A percentile compares a stretch with the other conserved stretches of the same genome.
These are phyloP conservation scores for Rynchops niger DNA, from an alignment of 2,113 vertebrate genomes.

Conservation along the genomic window DNA sequence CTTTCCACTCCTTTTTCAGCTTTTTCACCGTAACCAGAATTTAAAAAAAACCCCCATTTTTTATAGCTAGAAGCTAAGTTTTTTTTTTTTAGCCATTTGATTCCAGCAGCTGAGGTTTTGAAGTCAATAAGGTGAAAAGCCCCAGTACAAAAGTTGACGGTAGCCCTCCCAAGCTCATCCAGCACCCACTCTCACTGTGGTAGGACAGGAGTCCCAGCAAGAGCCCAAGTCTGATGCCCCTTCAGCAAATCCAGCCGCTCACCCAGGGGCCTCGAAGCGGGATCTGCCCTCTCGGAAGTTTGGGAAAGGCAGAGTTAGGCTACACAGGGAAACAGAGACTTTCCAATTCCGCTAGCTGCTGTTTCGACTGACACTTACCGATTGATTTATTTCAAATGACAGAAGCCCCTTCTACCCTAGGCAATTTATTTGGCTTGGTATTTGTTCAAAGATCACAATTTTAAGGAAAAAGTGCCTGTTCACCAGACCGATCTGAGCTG, in stretches of 20 bases:
- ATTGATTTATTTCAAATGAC: not conserved
- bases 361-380: not conserved
- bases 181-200: no score
- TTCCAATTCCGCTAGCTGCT: not conserved
- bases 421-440: not conserved
- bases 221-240: not conserved
- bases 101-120: not conserved
- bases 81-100: not conserved
- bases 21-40: not conserved
- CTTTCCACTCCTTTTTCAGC: not conserved
- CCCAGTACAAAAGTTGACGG: accelerated
- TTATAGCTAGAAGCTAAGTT: not conserved
- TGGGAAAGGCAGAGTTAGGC: not conserved
- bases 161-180: not conserved
- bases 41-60: not conserved
- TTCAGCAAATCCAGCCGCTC: not conserved
- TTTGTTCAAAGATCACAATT: not conserved
- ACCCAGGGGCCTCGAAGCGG: not conserved
- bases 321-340: not conserved
- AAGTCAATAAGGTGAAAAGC: not conserved
- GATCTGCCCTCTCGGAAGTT: not conserved
- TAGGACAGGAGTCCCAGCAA: not conserved
- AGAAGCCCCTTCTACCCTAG: not conserved
- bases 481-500: not conserved
- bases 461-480: not conserved